A percentile compares a stretch with the other conserved stretches of the same genome.
phyloP scores from a whole-genome alignment of 2,797 vertebrate genomes.

The Gephyroberyx darwinii region DNA sequence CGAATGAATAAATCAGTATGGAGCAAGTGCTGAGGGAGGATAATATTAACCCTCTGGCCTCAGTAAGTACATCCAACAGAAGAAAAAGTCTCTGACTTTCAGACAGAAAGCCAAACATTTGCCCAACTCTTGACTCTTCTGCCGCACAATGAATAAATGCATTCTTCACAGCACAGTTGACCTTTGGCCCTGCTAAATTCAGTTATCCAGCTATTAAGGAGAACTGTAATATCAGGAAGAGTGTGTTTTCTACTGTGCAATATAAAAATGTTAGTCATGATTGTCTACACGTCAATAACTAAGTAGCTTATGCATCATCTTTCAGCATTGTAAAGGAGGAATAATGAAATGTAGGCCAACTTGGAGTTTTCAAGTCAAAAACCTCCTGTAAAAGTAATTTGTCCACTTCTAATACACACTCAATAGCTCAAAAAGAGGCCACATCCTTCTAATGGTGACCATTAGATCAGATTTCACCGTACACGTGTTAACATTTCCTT shows the following conservation, averaged over 20 bases:
- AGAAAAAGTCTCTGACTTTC: conserved; percentile 10
- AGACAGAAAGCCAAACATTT: conserved; percentile 38
- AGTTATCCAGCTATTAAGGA: no score
- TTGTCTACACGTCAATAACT: conserved; percentile 12
- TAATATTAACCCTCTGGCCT: conserved; percentile 37
- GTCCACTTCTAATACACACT: neutral
- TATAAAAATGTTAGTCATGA: conserved; percentile 3
- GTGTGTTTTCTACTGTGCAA: neutral
- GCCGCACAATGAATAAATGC: conserved; percentile 25
- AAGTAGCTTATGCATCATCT: conserved; percentile 6
- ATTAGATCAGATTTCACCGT: conserved; percentile 24
- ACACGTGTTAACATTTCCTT: conserved; percentile 42
- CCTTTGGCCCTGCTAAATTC: conserved; percentile 38
- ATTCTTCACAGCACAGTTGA: conserved; percentile 15
- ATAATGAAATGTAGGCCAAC: neutral
- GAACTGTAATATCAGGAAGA: neutral
- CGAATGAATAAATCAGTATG: conserved; percentile 35
- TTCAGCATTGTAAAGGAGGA: neutral
- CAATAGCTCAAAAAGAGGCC: conserved; percentile 3
- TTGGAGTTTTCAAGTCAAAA: conserved; percentile 16
- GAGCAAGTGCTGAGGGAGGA: conserved; percentile 38
- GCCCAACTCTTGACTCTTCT: conserved; percentile 33
- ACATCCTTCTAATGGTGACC: conserved; percentile 20
- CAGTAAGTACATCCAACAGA: conserved; percentile 20
- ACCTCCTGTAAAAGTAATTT: conserved; percentile 1